Percentiles rank a stretch among this genome's conserved stretches.
Conservation (phyloP, 2,113 vertebrate species). For the Lamprotornis superbus region DNA sequence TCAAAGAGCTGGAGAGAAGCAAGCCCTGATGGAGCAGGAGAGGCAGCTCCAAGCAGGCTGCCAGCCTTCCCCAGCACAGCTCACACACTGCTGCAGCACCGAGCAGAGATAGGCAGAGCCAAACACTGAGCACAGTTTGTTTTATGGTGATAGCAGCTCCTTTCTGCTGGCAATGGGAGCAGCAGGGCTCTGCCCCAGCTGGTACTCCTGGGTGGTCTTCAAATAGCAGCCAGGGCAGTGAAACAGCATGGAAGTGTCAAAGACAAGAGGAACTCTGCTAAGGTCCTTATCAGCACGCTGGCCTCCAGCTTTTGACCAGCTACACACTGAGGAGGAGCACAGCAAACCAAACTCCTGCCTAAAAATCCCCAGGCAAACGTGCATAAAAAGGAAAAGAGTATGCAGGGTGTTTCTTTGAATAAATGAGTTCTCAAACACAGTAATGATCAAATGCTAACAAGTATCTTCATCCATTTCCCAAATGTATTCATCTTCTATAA, state of each 20-base stretch:
- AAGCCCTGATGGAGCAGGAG: neutral
- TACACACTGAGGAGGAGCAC: neutral
- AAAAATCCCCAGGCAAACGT: neutral
- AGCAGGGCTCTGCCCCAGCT: conserved; percentile 46
- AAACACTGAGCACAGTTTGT: conserved; percentile 40
- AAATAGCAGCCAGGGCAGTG: neutral
- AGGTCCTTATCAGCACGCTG: conserved; percentile 20
- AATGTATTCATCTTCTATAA: neutral
- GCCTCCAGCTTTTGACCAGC: conserved; percentile 6
- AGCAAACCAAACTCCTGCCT: neutral
- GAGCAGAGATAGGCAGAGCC: conserved; percentile 27
- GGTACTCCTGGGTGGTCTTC: conserved; percentile 60
- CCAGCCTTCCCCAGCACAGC: neutral
- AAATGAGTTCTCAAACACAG: neutral
- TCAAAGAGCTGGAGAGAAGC: conserved; percentile 42
- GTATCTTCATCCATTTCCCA: neutral
- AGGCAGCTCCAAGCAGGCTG: conserved; percentile 2
- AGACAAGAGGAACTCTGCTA: conserved; percentile 41
- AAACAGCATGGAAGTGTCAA: conserved; percentile 41
- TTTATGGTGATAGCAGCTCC: conserved; percentile 43
- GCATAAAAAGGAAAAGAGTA: neutral
- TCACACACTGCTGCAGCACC: neutral
- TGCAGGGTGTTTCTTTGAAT: neutral
- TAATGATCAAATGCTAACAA: neutral
- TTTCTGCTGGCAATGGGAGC: conserved; percentile 19